Evolutionary conservation across 2,797 vertebrate species (phyloP).

Genomic region (Manis crassicaudata): DNA sequence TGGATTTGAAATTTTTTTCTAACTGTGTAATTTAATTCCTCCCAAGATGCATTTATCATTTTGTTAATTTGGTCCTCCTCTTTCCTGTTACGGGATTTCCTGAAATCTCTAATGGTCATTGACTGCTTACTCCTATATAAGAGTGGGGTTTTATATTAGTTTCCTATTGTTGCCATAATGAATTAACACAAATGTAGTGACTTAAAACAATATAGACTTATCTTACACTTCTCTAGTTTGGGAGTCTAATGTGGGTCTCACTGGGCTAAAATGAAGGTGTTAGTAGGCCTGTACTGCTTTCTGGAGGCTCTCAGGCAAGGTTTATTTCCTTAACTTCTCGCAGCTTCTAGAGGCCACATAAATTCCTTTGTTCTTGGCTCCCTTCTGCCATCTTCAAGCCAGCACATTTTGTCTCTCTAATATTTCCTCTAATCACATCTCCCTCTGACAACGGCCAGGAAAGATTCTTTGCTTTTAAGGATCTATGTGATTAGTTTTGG

Average conservation of each 20-base stretch:
- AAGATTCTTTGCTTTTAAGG: neutral
- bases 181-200: neutral
- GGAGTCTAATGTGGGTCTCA: neutral
- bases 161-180: neutral
- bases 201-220: neutral
- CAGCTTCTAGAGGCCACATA: neutral
- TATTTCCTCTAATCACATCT: neutral
- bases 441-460: neutral
- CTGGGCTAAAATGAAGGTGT: neutral
- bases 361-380: neutral
- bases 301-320: neutral
- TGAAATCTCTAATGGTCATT: neutral
- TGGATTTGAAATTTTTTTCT: neutral
- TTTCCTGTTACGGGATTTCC: neutral
- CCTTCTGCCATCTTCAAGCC: neutral
- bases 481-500: neutral
- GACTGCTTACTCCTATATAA: neutral
- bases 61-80: neutral
- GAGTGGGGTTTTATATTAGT: neutral
- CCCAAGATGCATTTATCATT: neutral
- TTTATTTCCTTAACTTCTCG: neutral
- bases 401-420: neutral
- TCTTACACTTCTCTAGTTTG: neutral
- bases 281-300: neutral
- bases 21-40: neutral